Evolutionary conservation across 2,113 vertebrate species (phyloP).

Genomic region (Probosciger aterrimus): DNA sequence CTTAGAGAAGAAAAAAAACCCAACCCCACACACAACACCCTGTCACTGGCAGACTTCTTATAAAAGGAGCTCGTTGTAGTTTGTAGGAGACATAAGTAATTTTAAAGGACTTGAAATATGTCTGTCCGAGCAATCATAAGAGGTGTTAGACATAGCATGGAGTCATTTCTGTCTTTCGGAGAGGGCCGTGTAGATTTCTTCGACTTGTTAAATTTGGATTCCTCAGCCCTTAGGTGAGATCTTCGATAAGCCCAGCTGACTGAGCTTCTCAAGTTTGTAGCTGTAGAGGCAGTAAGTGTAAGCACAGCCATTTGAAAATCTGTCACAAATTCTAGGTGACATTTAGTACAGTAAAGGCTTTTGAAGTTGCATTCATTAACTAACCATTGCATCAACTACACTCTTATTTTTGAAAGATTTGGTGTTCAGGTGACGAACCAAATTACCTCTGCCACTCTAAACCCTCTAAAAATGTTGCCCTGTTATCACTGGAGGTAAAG

Average conservation of each 20-base stretch:
- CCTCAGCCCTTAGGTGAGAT: background rate
- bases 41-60: background rate
- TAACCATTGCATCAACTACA: background rate
- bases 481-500: background rate
- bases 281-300: background rate
- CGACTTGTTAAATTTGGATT: background rate
- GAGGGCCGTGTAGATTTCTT: background rate
- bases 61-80: background rate
- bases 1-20: background rate
- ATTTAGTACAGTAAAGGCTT: background rate
- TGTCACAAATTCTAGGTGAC: background rate
- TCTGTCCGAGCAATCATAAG: background rate
- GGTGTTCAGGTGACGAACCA: background rate
- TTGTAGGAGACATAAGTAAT: background rate
- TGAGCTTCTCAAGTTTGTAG: background rate
- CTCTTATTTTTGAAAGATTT: background rate
- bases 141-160: background rate
- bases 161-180: background rate
- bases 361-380: background rate
- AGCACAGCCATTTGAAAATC: background rate
- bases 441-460: background rate
- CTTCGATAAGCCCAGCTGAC: background rate
- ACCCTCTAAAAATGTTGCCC: background rate
- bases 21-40: background rate
- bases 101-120: background rate